Conservation (phyloP, 2,797 vertebrate species). For the Phrynocephalus vlangalii region DNA sequence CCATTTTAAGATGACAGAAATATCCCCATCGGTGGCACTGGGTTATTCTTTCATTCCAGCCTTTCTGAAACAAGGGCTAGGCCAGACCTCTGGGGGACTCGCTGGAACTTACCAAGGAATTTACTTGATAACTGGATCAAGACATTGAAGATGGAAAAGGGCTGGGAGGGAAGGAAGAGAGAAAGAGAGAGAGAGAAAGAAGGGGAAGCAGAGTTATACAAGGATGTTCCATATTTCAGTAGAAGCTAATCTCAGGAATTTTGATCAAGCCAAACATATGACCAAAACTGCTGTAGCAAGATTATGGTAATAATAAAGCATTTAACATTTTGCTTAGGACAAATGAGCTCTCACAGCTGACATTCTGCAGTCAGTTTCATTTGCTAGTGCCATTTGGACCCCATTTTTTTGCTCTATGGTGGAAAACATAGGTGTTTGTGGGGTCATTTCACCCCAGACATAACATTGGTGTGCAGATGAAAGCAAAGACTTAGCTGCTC, state of each 20-base stretch:
- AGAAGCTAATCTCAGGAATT: not conserved
- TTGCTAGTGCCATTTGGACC: not conserved
- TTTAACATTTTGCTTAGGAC: not conserved
- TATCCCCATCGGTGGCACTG: conserved; percentile 23
- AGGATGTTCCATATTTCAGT: no score
- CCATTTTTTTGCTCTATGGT: not conserved
- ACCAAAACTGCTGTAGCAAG: not conserved
- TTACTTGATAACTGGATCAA: conserved; percentile 41
- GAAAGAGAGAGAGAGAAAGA: not conserved
- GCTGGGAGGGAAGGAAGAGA: not conserved
- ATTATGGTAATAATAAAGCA: not conserved
- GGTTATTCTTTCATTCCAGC: conserved; percentile 36
- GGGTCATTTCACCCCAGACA: not conserved
- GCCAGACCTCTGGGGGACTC: conserved; percentile 46
- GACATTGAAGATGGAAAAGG: not conserved
- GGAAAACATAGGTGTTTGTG: not conserved
- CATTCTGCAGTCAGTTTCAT: not conserved
- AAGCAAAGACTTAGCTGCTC: not conserved
- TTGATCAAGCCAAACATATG: not conserved
- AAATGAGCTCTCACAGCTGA: not conserved
- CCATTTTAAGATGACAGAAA: conserved; percentile 22
- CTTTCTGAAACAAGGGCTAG: conserved; percentile 33
- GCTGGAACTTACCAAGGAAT: conserved; percentile 27
- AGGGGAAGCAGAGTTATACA: not conserved
- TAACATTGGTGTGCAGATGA: not conserved